These are phyloP conservation scores for Trypoxylus dichotomus DNA, from an alignment of 1,140 invertebrate genomes.

Conservation along the genomic window DNA sequence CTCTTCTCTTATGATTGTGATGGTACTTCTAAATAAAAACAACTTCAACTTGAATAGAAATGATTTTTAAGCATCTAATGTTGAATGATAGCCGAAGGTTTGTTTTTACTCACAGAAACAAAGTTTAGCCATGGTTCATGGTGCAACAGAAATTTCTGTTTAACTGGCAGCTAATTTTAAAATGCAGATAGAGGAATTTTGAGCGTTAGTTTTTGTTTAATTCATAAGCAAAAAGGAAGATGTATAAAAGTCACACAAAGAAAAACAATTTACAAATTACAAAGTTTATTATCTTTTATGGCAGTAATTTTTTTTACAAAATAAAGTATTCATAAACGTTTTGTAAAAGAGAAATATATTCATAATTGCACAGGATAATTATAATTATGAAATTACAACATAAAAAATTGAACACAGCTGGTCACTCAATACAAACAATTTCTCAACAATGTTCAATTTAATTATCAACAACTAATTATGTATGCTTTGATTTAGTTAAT, in stretches of 20 bases:
- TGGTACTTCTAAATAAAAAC: too few species aligned
- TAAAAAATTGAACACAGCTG: constrained; percentile 27
- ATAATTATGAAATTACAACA: constrained; percentile 5
- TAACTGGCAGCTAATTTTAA: too few species aligned
- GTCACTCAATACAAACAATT: constrained; percentile 1
- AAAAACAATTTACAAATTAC: constrained; percentile 12
- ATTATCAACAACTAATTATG: background rate
- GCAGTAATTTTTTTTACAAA: constrained; percentile 23
- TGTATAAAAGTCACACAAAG: background rate
- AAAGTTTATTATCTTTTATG: constrained; percentile 29
- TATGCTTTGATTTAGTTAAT: constrained; percentile 8
- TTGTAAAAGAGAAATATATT: background rate
- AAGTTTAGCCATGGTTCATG: too few species aligned
- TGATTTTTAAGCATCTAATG: too few species aligned
- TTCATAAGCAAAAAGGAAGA: background rate
- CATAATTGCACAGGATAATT: constrained; percentile 9
- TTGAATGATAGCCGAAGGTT: too few species aligned
- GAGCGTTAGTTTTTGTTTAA: too few species aligned
- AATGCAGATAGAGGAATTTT: too few species aligned
- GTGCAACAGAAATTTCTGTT: too few species aligned
- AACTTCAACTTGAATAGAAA: too few species aligned
- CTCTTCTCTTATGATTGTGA: too few species aligned
- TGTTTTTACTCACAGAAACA: too few species aligned
- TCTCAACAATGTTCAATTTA: constrained; percentile 26
- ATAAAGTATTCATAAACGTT: constrained; percentile 18